These are phyloP conservation scores for Potamarius usumacintae DNA, from an alignment of 2,113 vertebrate genomes.

Conservation along the genomic window DNA sequence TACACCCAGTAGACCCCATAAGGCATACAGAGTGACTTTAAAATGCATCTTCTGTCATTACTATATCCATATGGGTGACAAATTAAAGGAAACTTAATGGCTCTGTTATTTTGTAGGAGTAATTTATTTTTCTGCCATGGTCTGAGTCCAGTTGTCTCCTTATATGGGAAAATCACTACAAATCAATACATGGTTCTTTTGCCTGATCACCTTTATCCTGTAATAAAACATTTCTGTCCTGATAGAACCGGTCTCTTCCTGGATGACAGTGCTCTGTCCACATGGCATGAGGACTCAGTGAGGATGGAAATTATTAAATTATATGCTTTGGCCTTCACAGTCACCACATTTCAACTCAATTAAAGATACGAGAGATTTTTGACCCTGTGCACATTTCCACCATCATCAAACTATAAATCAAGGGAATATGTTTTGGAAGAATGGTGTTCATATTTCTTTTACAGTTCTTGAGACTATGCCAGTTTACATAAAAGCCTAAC, in stretches of 20 bases:
- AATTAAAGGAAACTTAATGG: not conserved
- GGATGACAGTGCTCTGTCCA: not conserved
- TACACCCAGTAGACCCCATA: not conserved
- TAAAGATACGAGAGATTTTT: not conserved
- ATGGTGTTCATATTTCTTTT: not conserved
- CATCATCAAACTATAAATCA: not conserved
- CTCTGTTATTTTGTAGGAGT: not conserved
- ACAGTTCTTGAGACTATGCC: not conserved
- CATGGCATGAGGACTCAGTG: not conserved
- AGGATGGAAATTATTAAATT: not conserved
- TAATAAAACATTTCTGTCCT: not conserved
- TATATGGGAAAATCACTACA: not conserved
- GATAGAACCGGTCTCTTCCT: not conserved
- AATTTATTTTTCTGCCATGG: not conserved
- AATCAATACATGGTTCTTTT: not conserved
- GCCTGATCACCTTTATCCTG: not conserved
- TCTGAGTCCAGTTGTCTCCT: not conserved
- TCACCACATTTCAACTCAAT: not conserved
- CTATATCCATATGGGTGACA: conserved; percentile 1
- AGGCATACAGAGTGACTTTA: conserved; percentile 21
- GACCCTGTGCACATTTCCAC: no score
- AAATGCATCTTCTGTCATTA: conserved; percentile 1
- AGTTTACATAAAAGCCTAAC: not conserved
- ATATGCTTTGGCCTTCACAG: not conserved
- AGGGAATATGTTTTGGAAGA: not conserved